Evolutionary conservation across 2,113 vertebrate species (phyloP).

Genomic region (Zapus hudsonius): DNA sequence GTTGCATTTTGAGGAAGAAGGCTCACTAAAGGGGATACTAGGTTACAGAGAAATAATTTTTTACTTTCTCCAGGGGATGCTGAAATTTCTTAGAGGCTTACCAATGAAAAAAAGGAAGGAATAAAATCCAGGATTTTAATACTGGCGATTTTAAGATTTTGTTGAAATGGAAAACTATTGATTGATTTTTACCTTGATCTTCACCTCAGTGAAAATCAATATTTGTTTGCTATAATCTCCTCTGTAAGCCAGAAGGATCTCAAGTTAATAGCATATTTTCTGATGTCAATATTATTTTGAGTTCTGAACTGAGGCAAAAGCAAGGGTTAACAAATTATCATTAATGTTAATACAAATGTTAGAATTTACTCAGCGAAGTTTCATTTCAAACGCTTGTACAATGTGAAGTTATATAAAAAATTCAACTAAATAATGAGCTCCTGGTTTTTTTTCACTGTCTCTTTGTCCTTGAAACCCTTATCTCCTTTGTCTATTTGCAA

Average conservation of each 20-base stretch:
- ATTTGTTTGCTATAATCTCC: slow-evolving; percentile 56
- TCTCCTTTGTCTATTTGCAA: slow-evolving; percentile 37
- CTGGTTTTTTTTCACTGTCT: neutral
- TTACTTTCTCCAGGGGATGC: neutral
- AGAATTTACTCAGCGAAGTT: slow-evolving; percentile 7
- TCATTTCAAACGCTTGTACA: slow-evolving; percentile 17
- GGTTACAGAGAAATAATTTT: neutral
- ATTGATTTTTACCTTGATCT: slow-evolving; percentile 69
- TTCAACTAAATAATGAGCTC: neutral
- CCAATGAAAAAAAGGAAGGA: neutral
- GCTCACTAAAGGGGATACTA: neutral
- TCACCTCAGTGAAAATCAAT: slow-evolving; percentile 63
- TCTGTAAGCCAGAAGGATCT: slow-evolving; percentile 40
- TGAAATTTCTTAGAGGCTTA: neutral
- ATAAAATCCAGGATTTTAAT: slow-evolving; percentile 11
- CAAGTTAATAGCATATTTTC: slow-evolving; percentile 47
- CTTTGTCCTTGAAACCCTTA: slow-evolving; percentile 32
- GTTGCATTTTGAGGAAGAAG: neutral
- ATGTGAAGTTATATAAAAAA: neutral
- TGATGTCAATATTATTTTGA: slow-evolving; percentile 55
- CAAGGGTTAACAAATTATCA: slow-evolving; percentile 37
- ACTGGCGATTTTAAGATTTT: slow-evolving; percentile 57
- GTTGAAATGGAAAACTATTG: slow-evolving; percentile 45
- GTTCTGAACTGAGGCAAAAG: neutral
- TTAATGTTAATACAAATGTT: neutral